Percentiles rank a stretch among this genome's conserved stretches.
Evolutionary conservation across 1,140 invertebrate species (phyloP).

Genomic region (Lepidurus arcticus): DNA sequence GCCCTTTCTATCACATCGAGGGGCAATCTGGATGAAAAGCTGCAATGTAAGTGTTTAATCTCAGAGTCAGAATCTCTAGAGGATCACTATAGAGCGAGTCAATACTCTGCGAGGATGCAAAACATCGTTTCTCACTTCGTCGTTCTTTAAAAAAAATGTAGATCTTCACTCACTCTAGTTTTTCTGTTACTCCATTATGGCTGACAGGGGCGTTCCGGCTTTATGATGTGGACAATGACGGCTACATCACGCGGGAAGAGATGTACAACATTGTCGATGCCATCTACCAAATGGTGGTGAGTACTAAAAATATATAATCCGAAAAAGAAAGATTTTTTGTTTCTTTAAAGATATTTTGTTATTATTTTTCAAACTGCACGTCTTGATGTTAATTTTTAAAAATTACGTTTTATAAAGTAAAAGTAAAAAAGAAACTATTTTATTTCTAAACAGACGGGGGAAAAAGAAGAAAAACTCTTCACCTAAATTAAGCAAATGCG

Average conservation of each 20-base stretch:
- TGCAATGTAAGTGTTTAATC: constrained; percentile 78
- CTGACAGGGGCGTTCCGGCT: constrained; percentile 87
- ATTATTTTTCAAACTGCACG: too few species aligned
- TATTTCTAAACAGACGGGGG: neutral
- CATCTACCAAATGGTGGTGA: constrained; percentile 98
- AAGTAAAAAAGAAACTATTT: neutral
- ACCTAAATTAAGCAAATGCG: neutral
- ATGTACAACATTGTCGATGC: constrained; percentile 99
- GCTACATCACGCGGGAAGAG: constrained; percentile 93
- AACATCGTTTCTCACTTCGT: neutral
- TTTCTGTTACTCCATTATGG: neutral
- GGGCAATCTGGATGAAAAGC: constrained; percentile 91
- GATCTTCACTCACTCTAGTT: neutral
- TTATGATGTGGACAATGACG: constrained; percentile 97
- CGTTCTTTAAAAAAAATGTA: neutral
- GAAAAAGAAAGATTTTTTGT: neutral
- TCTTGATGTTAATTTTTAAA: neutral
- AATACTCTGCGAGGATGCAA: neutral
- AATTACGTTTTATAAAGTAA: neutral
- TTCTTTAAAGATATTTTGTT: neutral
- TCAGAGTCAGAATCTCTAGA: neutral
- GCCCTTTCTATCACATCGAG: constrained; percentile 91
- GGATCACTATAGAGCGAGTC: neutral
- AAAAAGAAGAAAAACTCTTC: neutral
- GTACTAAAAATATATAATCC: constrained; percentile 44